Conservation (phyloP, 2,888 invertebrate genomes). For the Melangyna quadrimaculata region DNA sequence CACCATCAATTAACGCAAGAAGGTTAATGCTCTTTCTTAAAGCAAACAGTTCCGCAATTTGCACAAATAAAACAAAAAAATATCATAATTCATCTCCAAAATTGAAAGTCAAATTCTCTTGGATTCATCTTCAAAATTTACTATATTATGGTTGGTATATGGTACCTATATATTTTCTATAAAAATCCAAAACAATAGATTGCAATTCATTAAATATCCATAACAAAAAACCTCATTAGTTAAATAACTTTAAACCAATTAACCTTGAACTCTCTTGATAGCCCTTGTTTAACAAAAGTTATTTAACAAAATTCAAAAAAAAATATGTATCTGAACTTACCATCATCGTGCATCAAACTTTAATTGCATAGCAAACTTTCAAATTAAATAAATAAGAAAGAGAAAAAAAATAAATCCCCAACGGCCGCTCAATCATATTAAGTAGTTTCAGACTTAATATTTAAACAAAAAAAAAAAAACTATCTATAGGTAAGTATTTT, state of each 20-base stretch:
- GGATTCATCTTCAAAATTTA: not conserved
- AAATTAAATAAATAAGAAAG: conserved; percentile 7
- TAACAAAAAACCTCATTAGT: conserved; percentile 41
- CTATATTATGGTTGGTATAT: not conserved
- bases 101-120: not conserved
- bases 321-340: not conserved
- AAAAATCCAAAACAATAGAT: conserved; percentile 8
- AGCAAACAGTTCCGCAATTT: not conserved
- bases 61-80: not conserved
- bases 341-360: conserved; percentile 19
- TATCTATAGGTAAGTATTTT: not conserved
- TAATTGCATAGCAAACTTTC: conserved; percentile 24
- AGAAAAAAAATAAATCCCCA: not conserved
- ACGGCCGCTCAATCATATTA: conserved; percentile 32
- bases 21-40: not conserved
- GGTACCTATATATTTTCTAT: too few relatives aligned
- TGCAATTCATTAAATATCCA: conserved; percentile 8
- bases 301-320: not conserved
- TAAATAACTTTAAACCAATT: conserved; percentile 33
- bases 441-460: conserved; percentile 20
- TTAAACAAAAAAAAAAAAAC: not conserved
- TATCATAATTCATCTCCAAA: not conserved
- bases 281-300: conserved; percentile 12
- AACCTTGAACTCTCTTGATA: conserved; percentile 43
- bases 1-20: not conserved